Base-by-base conservation (phyloP, 2,113 vertebrate species). In the Leiothrix lutea region DNA sequence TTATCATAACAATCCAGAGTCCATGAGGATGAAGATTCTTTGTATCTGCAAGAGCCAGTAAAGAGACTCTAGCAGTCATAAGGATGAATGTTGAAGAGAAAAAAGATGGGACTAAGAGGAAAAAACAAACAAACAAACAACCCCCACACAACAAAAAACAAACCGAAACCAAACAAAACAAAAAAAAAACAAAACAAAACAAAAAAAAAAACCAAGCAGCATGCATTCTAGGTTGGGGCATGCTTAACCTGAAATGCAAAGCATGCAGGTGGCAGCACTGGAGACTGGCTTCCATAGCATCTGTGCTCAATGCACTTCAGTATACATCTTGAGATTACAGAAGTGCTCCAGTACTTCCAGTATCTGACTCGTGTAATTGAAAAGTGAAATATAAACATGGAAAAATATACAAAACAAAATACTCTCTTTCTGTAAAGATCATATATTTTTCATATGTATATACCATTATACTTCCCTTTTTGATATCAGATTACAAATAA, bases 111-210 rank as follows among this genome's bases (percentile, higher is more conserved):
- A 74, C 25, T 64, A 62, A 9, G 21, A 14, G 8, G 1, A 3
- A 42, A 15, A 42, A 14, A 1, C 1, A 38, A 38, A 38, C 36
- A 38, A 38, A 38, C 36, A 38, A 38, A 38, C 36, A 38, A n/a
- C n/a, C n/a, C n/a, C n/a, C 10, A 38, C 36, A 38, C 36, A 38
- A 38, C 4, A 8, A 28, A 9, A 21, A 26, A 12, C 2, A 26
- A 64, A 56, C 11, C 16, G 8, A 47, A 84, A n/a, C 2, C 20
- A 48, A 85, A 47, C 28, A 21, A 78, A 44, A 28, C 8, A 19
- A 1, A 25, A 44, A 28, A 11, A 19, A 1, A 25, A 8, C 23
- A 48, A 25, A 14, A 3, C 6, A n/a, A n/a, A n/a, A n/a, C n/a
- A n/a, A n/a, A n/a, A n/a, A n/a, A n/a, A n/a, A n/a, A n/a, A n/a